phyloP scores from a whole-genome alignment of 2,888 invertebrate genomes.

The Ectemnius lituratus region DNA sequence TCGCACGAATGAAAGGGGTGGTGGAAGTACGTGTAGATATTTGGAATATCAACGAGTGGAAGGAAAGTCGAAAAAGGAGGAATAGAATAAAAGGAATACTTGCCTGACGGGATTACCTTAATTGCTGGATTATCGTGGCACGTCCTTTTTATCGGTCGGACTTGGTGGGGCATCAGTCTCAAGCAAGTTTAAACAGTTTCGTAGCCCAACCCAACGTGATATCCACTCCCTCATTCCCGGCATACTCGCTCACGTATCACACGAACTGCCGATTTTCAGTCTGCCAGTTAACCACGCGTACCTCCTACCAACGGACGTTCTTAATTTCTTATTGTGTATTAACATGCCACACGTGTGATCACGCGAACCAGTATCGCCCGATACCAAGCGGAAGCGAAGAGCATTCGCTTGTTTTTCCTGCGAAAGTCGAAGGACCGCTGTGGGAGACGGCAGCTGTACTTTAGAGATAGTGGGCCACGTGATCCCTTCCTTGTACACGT shows the following conservation, averaged over 20 bases:
- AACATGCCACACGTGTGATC: slow-evolving; percentile 73
- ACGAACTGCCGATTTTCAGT: slow-evolving; percentile 39
- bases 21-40: too few relatives aligned
- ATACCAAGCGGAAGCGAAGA: slow-evolving; percentile 39
- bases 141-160: slow-evolving; percentile 38
- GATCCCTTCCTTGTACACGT: slow-evolving; percentile 47
- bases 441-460: slow-evolving; percentile 73
- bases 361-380: slow-evolving; percentile 69
- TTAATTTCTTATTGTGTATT: slow-evolving; percentile 74
- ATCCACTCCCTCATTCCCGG: too few relatives aligned
- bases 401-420: slow-evolving; percentile 62
- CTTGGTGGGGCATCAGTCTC: slow-evolving; percentile 23
- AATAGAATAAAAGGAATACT: slow-evolving; percentile 17
- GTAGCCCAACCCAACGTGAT: neutral
- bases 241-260: slow-evolving; percentile 1
- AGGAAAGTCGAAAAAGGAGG: neutral
- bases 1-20: too few relatives aligned
- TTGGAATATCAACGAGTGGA: neutral
- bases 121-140: slow-evolving; percentile 34
- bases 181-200: slow-evolving; percentile 47
- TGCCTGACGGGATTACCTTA: slow-evolving; percentile 33
- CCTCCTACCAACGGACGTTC: slow-evolving; percentile 53
- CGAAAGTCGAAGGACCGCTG: slow-evolving; percentile 63
- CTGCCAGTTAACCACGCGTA: slow-evolving; percentile 38
- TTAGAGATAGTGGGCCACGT: slow-evolving; percentile 64